Evolutionary conservation across 1,140 invertebrate genomes (phyloP), one percentile per base, ranked within the genome.

Genomic region (Lepidurus apus): DNA sequence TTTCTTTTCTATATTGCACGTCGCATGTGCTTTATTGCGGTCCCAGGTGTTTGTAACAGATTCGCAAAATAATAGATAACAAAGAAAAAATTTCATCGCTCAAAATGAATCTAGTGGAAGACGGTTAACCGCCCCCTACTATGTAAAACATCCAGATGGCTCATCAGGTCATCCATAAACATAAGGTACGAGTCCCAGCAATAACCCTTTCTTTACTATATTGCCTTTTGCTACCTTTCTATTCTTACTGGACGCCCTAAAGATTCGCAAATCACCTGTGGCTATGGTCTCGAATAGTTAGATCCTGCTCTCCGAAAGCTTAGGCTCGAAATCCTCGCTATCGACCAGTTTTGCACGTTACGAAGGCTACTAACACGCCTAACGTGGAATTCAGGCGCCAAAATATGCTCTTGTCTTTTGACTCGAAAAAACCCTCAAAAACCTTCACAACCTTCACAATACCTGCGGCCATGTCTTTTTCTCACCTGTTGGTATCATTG

Each of bases 161-260:
- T 65, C 53, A 65, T 17, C 53, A 65, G 53, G 53, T 65, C 34
- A 65, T 65, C 53, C 53, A 65, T 65, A 65, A 65, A 65, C 53
- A 65, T 65, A 65, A 65, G 53, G 53, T 65, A 65, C 17, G 13
- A 13, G 53, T 65, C 8, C 53, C 17, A 4, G 53, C 53, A 65
- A 7, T n/a, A 65, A 65, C 53, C 53, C 53, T 65, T 47, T 65
- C 53, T 65, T 13, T 9, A 65, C 45, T 47, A 47, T 10, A 47
- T 17, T 47, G 45, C 45, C 17, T 47, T 47, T 8, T 17, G 10
- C 7, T 47, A 17, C 53, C 53, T 65, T 21, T 9, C 53, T 65
- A 65, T 21, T 65, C 53, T 65, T 13, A 17, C 17, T n/a, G 53
- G 13, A 65, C 53, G 53, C 53, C 53, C 53, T 65, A 21, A 13